These are phyloP conservation scores for Oedothorax gibbosus DNA, from an alignment of 1,140 invertebrate genomes.

Conservation along the genomic window DNA sequence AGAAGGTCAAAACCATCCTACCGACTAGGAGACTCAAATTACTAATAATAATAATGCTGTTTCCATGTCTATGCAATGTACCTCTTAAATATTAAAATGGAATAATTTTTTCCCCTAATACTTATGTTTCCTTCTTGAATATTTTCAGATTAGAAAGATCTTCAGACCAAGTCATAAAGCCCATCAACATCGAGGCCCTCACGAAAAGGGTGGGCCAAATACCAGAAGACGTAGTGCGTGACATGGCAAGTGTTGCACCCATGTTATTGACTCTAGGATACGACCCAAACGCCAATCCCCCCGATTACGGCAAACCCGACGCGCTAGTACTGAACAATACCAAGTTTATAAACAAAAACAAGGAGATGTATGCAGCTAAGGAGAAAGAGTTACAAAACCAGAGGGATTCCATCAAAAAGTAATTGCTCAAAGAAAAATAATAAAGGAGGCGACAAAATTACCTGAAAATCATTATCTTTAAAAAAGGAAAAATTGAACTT, in stretches of 20 bases:
- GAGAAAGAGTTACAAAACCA: constrained; percentile 66
- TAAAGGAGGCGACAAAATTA: constrained; percentile 42
- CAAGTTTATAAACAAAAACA: constrained; percentile 70
- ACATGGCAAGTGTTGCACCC: constrained; percentile 92
- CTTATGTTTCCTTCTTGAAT: neutral
- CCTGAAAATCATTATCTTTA: constrained; percentile 7
- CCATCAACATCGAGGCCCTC: constrained; percentile 95
- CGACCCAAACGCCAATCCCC: constrained; percentile 93
- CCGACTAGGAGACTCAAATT: no score
- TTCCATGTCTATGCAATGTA: no score
- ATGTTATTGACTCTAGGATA: constrained; percentile 92
- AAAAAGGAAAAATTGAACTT: neutral
- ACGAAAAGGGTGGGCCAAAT: constrained; percentile 96
- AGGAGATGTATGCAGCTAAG: constrained; percentile 69
- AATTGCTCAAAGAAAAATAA: constrained; percentile 28
- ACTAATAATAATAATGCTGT: no score
- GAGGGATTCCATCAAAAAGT: constrained; percentile 61
- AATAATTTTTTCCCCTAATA: no score
- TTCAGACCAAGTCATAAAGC: constrained; percentile 98
- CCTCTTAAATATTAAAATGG: no score
- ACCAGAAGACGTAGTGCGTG: constrained; percentile 87
- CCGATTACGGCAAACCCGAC: constrained; percentile 90
- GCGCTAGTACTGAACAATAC: constrained; percentile 86
- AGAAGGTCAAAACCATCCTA: no score
- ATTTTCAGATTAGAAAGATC: constrained; percentile 91